Percentiles rank a stretch among this genome's conserved stretches.
Evolutionary conservation across 2,888 invertebrate species (phyloP).

Genomic region (Tanytarsus gracilentus): DNA sequence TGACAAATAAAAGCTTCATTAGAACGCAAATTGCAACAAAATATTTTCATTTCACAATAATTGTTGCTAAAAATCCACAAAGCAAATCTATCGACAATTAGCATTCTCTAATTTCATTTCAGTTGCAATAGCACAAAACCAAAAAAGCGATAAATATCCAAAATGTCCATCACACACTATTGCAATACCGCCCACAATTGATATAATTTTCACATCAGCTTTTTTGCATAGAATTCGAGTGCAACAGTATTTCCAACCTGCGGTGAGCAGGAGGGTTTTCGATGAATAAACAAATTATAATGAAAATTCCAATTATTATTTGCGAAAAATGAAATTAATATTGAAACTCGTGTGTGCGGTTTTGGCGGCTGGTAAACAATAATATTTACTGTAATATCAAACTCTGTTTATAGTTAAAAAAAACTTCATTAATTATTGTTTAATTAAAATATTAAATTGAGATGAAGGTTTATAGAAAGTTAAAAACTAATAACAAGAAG

Average conservation of each 20-base stretch:
- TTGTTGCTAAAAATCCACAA: no score
- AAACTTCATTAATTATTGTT: constrained; percentile 21
- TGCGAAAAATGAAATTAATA: constrained; percentile 7
- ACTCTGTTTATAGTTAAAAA: neutral
- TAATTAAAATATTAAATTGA: constrained; percentile 26
- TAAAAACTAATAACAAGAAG: no score
- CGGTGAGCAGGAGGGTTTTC: no score
- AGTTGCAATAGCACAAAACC: neutral
- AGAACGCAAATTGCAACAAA: no score
- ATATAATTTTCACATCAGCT: neutral
- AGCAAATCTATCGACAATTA: no score
- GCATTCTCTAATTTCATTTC: no score
- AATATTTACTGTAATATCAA: constrained; percentile 7
- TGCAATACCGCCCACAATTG: neutral
- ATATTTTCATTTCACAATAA: no score
- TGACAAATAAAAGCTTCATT: no score
- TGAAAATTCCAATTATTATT: constrained; percentile 8
- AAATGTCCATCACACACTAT: neutral
- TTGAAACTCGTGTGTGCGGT: no score
- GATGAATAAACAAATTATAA: no score
- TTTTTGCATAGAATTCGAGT: no score
- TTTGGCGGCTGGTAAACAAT: neutral
- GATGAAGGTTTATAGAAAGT: neutral
- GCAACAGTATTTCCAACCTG: no score
- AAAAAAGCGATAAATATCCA: neutral